A percentile compares a stretch with the other conserved stretches of the same genome.
These are phyloP conservation scores for Maccullochella peelii DNA, from an alignment of 2,113 vertebrate genomes.

Conservation along the genomic window DNA sequence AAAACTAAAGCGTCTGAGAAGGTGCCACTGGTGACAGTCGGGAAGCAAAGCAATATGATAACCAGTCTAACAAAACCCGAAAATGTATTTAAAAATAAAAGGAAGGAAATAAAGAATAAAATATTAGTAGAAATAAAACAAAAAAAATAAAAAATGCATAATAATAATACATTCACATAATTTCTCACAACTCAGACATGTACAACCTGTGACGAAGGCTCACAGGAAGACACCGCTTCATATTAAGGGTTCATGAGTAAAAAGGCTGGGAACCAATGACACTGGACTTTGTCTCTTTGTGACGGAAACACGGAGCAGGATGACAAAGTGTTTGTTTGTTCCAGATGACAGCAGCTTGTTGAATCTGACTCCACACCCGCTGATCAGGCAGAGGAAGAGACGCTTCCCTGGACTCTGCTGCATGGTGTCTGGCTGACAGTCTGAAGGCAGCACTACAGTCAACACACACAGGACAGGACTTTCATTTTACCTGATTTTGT, in stretches of 20 bases:
- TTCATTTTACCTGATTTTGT: constrained; percentile 7
- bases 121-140: no score
- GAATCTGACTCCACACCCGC: constrained; percentile 92
- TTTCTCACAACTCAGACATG: no score
- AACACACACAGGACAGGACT: constrained; percentile 40
- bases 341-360: constrained; percentile 98
- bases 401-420: constrained; percentile 96
- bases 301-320: no score
- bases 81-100: no score
- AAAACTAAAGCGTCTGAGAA: no score
- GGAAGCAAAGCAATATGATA: no score
- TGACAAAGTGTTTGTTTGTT: constrained; percentile 25
- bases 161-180: background rate
- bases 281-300: background rate
- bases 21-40: no score
- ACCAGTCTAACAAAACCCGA: no score
- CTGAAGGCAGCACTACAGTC: constrained; percentile 1
- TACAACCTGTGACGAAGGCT: no score
- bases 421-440: constrained; percentile 92
- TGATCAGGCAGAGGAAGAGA: constrained; percentile 92
- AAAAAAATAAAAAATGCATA: no score
- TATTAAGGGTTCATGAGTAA: background rate
- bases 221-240: no score
- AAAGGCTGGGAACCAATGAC: background rate
- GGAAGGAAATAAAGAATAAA: no score